phyloP scores from a whole-genome alignment of 1,140 invertebrate species.

The Antheraea pernyi region DNA sequence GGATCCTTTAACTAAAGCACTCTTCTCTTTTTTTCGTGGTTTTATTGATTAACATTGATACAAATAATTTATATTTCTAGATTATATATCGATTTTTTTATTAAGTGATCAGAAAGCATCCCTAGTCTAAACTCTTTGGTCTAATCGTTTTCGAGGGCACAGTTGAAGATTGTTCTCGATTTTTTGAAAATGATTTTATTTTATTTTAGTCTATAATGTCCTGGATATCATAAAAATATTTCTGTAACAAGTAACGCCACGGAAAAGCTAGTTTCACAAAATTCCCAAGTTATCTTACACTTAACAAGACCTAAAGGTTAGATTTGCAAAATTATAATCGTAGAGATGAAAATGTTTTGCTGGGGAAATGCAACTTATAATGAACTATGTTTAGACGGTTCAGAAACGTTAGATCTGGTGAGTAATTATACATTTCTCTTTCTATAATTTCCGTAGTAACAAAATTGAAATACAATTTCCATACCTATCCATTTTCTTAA shows the following conservation, averaged over 20 bases:
- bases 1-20: too few species aligned
- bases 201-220: conserved; percentile 36
- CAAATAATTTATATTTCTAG: too few species aligned
- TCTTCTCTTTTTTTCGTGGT: too few species aligned
- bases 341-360: conserved; percentile 67
- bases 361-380: conserved; percentile 75
- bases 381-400: conserved; percentile 63
- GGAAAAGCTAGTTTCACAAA: conserved; percentile 8
- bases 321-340: conserved; percentile 39
- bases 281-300: conserved; percentile 25
- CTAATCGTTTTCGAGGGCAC: too few species aligned
- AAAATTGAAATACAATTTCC: too few species aligned
- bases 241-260: conserved; percentile 14
- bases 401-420: conserved; percentile 61
- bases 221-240: conserved; percentile 28
- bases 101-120: conserved; percentile 15
- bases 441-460: too few species aligned
- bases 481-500: neutral
- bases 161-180: conserved; percentile 54
- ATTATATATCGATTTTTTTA: too few species aligned
- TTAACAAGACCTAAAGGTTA: conserved; percentile 40
- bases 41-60: too few species aligned
- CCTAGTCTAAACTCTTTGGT: conserved; percentile 3
- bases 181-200: conserved; percentile 44
- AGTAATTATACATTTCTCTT: conserved; percentile 23